phyloP scores from a whole-genome alignment of 2,888 invertebrate genomes.

The Ceratothoa steindachneri region DNA sequence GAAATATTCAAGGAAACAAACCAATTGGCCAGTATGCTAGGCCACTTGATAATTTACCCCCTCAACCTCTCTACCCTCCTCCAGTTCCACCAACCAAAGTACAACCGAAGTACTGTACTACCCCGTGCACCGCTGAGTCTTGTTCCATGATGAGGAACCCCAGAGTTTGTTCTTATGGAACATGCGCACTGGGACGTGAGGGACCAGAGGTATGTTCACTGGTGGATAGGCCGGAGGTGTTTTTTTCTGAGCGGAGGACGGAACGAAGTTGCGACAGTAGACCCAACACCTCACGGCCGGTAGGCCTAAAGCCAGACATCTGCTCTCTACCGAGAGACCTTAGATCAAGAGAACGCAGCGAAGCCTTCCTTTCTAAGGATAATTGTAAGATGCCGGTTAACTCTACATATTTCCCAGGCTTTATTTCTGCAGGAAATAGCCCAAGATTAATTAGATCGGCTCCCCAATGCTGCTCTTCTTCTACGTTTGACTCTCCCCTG shows the following conservation, averaged over 20 bases:
- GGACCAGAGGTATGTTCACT: not conserved
- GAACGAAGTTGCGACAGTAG: not conserved
- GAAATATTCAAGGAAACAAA: not conserved
- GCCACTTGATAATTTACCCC: not conserved
- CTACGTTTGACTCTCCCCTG: not conserved
- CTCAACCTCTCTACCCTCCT: not conserved
- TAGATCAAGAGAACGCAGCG: not conserved
- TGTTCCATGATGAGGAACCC: constrained; percentile 5
- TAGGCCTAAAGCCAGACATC: not conserved
- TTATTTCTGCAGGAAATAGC: constrained; percentile 3
- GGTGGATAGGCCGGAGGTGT: not conserved
- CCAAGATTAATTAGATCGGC: not conserved
- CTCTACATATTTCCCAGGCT: not conserved
- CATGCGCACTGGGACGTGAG: not conserved
- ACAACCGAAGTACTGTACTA: not conserved
- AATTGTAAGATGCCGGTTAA: not conserved
- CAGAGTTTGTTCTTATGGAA: not conserved
- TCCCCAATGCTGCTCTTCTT: not conserved
- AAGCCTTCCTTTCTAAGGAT: not conserved
- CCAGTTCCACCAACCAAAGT: not conserved
- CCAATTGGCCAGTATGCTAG: not conserved
- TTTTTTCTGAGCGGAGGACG: not conserved
- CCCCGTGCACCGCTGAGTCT: not conserved
- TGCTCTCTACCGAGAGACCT: not conserved
- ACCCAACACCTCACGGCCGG: not conserved